These are phyloP conservation scores for Lagopus muta DNA, from an alignment of 2,113 vertebrate species.

Conservation along the genomic window DNA sequence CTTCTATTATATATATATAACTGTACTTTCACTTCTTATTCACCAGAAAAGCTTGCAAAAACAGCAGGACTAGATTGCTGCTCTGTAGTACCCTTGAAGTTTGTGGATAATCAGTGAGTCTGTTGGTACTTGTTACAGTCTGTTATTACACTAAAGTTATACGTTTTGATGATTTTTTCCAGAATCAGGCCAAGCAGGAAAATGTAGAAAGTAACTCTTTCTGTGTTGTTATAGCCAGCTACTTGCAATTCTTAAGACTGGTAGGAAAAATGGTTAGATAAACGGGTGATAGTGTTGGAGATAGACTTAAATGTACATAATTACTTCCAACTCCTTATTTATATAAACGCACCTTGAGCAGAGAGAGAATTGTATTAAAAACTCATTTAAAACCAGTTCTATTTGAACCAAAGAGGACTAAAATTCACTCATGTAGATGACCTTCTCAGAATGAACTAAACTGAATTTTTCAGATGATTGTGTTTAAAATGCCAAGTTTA, in stretches of 20 bases:
- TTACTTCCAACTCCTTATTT: not conserved
- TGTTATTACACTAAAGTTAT: not conserved
- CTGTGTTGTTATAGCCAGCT: not conserved
- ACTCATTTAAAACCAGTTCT: not conserved
- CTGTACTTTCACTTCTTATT: not conserved
- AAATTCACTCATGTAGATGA: not conserved
- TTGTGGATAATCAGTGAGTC: not conserved
- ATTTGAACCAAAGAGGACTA: not conserved
- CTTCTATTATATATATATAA: not conserved
- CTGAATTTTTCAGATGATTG: not conserved
- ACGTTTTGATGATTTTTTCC: not conserved
- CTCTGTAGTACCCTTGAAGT: not conserved
- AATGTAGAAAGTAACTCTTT: not conserved
- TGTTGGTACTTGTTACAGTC: not conserved
- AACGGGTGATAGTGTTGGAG: not conserved
- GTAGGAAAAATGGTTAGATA: not conserved
- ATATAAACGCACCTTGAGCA: not conserved
- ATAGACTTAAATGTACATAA: not conserved
- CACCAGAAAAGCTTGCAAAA: not conserved
- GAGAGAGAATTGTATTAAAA: not conserved
- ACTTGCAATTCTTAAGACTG: not conserved
- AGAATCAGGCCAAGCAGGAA: not conserved
- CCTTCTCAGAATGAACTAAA: constrained; percentile 24
- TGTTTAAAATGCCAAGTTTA: not conserved
- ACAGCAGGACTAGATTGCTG: not conserved